Conservation (phyloP, 2,888 invertebrate genomes). For the Cryptocheilus praepositus region DNA sequence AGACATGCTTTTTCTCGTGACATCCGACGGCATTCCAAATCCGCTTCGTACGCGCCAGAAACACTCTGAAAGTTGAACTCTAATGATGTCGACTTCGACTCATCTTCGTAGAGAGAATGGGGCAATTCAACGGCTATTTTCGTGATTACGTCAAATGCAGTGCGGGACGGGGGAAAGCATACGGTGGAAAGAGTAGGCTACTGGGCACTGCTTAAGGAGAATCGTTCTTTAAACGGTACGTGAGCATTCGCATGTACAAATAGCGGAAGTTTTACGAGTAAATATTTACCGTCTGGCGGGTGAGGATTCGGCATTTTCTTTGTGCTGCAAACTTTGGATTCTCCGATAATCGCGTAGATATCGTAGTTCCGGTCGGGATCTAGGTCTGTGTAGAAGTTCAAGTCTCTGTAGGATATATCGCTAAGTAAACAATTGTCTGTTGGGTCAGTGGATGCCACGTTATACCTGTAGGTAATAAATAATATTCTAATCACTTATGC, state of each 20-base stretch:
- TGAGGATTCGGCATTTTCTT: conserved; percentile 25
- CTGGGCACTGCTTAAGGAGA: too few species aligned
- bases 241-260: background rate
- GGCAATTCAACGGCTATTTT: conserved; percentile 14
- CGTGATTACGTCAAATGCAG: conserved; percentile 20
- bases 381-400: conserved; percentile 85
- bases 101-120: background rate
- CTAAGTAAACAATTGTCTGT: conserved; percentile 88
- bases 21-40: conserved; percentile 80
- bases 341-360: conserved; percentile 85
- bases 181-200: too few species aligned
- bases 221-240: background rate
- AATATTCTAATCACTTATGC: background rate
- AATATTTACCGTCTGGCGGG: conserved; percentile 55
- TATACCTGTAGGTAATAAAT: conserved; percentile 70
- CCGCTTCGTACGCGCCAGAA: conserved; percentile 89
- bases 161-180: conserved; percentile 19
- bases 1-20: conserved; percentile 81
- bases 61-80: conserved; percentile 79
- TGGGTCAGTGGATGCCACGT: conserved; percentile 76
- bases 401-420: conserved; percentile 81
- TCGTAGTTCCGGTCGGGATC: conserved; percentile 86
- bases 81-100: background rate
- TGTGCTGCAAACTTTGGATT: conserved; percentile 75
- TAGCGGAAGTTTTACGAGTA: background rate